Percentiles rank a stretch among this genome's conserved stretches.
These are phyloP conservation scores for Grallaria varia DNA, from an alignment of 2,113 vertebrate genomes.

Conservation along the genomic window DNA sequence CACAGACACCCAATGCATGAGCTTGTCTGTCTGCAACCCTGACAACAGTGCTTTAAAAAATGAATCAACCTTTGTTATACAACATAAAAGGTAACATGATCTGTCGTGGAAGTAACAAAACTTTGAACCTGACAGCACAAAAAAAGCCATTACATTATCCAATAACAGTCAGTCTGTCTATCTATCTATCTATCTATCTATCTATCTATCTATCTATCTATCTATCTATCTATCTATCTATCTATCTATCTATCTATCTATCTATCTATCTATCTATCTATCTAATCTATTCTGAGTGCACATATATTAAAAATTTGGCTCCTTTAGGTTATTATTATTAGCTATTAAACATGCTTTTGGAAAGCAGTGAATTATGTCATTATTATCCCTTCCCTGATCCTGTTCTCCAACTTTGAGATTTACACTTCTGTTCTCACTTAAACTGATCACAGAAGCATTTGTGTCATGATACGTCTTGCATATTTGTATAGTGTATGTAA, in stretches of 20 bases:
- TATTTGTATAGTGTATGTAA: neutral
- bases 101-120: neutral
- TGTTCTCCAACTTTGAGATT: neutral
- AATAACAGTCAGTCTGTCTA: neutral
- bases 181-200: neutral
- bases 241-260: neutral
- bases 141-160: neutral
- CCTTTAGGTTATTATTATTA: neutral
- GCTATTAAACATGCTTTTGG: neutral
- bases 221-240: neutral
- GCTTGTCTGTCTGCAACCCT: neutral
- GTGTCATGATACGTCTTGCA: neutral
- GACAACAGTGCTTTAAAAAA: neutral
- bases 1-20: accelerated
- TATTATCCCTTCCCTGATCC: neutral
- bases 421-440: neutral
- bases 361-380: neutral
- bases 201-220: neutral
- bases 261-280: neutral
- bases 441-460: neutral
- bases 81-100: neutral
- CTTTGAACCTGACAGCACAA: neutral
- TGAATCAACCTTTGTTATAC: neutral
- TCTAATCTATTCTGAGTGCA: neutral
- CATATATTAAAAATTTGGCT: neutral